Evolutionary conservation across 2,113 vertebrate species (phyloP).

Genomic region (Dicaeum eximium): DNA sequence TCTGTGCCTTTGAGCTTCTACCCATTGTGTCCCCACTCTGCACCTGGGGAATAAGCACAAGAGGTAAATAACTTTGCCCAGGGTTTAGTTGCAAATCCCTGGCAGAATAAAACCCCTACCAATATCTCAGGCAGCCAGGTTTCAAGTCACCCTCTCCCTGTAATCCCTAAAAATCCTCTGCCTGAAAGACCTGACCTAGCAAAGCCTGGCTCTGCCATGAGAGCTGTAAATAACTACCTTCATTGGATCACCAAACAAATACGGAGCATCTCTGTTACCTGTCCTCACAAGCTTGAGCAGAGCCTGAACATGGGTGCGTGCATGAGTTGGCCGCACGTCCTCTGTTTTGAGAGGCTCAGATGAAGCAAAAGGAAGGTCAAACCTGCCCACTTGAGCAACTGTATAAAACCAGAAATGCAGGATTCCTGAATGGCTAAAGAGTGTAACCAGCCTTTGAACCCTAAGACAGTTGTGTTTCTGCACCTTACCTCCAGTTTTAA

Average conservation of each 20-base stretch:
- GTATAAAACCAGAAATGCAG: background rate
- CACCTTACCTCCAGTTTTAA: background rate
- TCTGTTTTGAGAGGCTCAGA: background rate
- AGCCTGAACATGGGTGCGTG: accelerated
- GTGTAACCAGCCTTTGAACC: background rate
- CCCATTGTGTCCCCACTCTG: background rate
- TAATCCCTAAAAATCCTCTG: background rate
- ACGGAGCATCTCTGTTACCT: background rate
- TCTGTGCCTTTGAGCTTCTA: background rate
- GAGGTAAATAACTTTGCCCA: background rate
- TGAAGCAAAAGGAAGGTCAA: background rate
- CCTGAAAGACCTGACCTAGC: background rate
- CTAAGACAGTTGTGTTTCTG: background rate
- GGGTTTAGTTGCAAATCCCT: background rate
- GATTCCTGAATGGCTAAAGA: background rate
- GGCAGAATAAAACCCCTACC: background rate
- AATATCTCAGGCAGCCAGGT: background rate
- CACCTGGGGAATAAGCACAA: background rate
- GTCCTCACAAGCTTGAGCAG: background rate
- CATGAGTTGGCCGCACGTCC: accelerated
- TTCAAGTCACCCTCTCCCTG: background rate
- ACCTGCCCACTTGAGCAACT: background rate
- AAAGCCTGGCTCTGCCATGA: background rate
- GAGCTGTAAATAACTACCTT: background rate
- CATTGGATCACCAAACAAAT: background rate